Base-by-base conservation (phyloP, 2,113 vertebrate genomes). In the Paramormyrops kingsleyae region DNA sequence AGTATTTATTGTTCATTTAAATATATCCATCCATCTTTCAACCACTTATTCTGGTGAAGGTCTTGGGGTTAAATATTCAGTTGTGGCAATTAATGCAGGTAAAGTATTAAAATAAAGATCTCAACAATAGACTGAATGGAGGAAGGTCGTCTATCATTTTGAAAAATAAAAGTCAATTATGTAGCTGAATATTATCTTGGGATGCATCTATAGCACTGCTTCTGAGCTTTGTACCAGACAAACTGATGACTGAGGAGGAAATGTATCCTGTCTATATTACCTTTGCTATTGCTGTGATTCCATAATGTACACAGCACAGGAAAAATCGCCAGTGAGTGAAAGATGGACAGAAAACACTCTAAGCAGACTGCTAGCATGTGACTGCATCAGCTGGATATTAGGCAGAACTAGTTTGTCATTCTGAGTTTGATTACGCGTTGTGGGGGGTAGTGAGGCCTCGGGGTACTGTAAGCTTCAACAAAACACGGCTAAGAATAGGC, bases 391-490 rank as follows among this genome's bases (percentile, higher is more conserved):
- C 5, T 53, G 8, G 31, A 53, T 19, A 56, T 53, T 42, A 19
- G 31, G 50, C n/a, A 35, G 47, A 86, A 6, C 52, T 50, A 50
- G n/a, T 86, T 50, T 31, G 84, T 86, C 24, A 50, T 50, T 86
- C 84, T 49, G 44, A 86, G 47, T 27, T 6, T 66, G 56, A 52
- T 84, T 84, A 52, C 12, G 35, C 27, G 6, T 44, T 53, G 27
- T 42, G 24, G 59, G 47, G 66, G 88, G 13, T 83, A 15, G 21
- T 21, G 21, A 44, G 87, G 92, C 2, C 53, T 91, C 89, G 93
- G 88, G 93, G 94, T 93, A 93, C 92, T 94, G 94, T 44, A 90
- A 90, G 89, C 91, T 92, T 94, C 94, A 94, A 96, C 95, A 95
- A 95, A 95, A 94, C 93, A 93, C 91, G 92, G 95, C 93, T 89